These are phyloP conservation scores for Cacatua alba DNA, from an alignment of 2,113 vertebrate genomes.

Conservation along the genomic window DNA sequence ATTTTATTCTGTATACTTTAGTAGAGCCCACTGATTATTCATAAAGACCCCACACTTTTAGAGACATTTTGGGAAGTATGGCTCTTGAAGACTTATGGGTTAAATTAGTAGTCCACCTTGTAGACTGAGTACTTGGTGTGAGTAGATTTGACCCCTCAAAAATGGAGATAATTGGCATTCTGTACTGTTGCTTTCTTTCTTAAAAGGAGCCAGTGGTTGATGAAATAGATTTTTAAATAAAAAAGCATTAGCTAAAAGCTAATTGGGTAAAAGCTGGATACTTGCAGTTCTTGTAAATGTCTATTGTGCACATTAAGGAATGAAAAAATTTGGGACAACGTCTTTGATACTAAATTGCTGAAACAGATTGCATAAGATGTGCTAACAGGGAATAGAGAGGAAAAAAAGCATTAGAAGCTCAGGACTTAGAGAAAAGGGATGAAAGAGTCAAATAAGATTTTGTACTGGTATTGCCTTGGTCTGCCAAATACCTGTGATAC, in stretches of 20 bases:
- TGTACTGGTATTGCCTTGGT: not conserved
- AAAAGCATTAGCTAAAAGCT: conserved; percentile 7
- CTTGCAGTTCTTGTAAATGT: not conserved
- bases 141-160: not conserved
- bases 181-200: not conserved
- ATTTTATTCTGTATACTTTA: not conserved
- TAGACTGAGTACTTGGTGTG: not conserved
- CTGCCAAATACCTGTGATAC: not conserved
- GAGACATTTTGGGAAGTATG: not conserved
- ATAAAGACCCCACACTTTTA: not conserved
- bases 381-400: not conserved
- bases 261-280: not conserved
- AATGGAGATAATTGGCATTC: not conserved
- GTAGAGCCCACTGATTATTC: not conserved
- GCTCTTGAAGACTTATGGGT: not conserved
- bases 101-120: not conserved
- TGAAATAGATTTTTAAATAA: conserved; percentile 19
- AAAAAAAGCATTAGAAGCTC: not conserved
- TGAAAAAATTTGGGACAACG: not conserved
- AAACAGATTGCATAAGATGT: not conserved
- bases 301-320: not conserved
- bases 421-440: not conserved
- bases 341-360: not conserved
- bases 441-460: not conserved
- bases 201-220: not conserved